Percentiles rank a stretch among this genome's conserved stretches.
phyloP scores from a whole-genome alignment of 2,113 vertebrate genomes.

The Hypocryptadius cinnamomeus region DNA sequence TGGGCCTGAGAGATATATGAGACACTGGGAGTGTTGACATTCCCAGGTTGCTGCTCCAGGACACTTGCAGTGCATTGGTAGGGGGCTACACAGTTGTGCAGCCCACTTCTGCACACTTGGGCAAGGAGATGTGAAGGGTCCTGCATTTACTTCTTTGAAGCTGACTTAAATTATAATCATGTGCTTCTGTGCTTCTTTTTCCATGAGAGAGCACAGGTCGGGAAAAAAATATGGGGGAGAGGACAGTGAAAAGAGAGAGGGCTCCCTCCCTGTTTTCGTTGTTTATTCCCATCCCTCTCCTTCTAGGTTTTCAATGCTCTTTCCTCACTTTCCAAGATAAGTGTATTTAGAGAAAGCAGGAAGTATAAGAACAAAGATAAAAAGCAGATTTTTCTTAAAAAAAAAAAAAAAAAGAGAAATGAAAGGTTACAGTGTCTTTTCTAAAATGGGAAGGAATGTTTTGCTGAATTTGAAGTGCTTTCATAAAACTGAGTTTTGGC shows the following conservation, averaged over 20 bases:
- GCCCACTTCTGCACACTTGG: not conserved
- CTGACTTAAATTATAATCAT: not conserved
- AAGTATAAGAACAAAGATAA: not conserved
- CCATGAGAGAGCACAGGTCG: fast-evolving
- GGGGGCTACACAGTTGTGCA: not conserved
- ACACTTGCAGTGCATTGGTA: not conserved
- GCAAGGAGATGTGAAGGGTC: not conserved
- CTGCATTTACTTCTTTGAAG: not conserved
- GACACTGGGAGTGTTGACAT: fast-evolving
- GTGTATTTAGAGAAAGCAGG: not conserved
- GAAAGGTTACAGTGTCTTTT: not conserved
- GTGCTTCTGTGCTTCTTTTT: not conserved
- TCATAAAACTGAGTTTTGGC: not conserved
- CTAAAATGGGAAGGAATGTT: not conserved
- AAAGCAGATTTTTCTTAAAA: not conserved
- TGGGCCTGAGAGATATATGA: not conserved
- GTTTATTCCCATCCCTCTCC: not conserved
- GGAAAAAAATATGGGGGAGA: not conserved
- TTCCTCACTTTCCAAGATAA: not conserved
- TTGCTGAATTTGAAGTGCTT: not conserved
- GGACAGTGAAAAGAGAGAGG: not conserved
- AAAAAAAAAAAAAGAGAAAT: not conserved
- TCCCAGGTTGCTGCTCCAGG: not conserved
- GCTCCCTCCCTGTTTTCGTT: not conserved
- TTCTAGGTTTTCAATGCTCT: not conserved